Base-by-base conservation (phyloP, 2,888 invertebrate species). In the Tromatobia lineatoria region DNA sequence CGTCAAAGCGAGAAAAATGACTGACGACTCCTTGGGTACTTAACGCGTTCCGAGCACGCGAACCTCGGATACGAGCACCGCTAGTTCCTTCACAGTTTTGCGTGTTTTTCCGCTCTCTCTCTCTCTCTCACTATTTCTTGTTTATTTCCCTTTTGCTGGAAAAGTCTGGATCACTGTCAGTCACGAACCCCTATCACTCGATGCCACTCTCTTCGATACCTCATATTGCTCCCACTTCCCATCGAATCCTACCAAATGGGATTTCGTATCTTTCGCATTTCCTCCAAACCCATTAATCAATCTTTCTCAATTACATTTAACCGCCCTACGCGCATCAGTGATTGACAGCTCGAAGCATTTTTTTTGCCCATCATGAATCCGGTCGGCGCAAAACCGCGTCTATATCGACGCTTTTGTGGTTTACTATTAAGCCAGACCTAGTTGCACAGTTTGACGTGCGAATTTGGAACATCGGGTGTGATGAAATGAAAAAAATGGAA, bases 1-100 rank as follows among this genome's bases (percentile, higher is more conserved):
- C 77, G 75, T 75, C 70, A 70, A 75, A 75, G 29, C 10, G 71
- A 67, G 77, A 73, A 71, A 77, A 69, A 70, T 77, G 66, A 73
- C 50, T 42, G 52, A 80, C 82, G 38, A 47, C n/a, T 59, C 61
- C 13, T 10, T 52, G 52, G 70, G 4, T 10, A 70, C 70, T 70
- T 64, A 54, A 70, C 52, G 74, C 74, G 18, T 50, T 13, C 20
- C 47, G 42, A 78, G 34, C 67, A 52, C 67, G 42, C 73, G 29
- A 59, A 29, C 73, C 20, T 64, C 15, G 18, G 34, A 18, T 61
- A 11, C 6, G 2, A n/a, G 20, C 18, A 7, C 20, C 3, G 47
- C 59, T 42, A 34, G n/a, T 47, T 34, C 20, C 34, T 18, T 23
- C 18, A 15, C 57, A 42, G 54, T 34, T 73, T 74, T 10, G 10